These are phyloP conservation scores for Kryptolebias marmoratus DNA, from an alignment of 2,113 vertebrate genomes.

Conservation along the genomic window DNA sequence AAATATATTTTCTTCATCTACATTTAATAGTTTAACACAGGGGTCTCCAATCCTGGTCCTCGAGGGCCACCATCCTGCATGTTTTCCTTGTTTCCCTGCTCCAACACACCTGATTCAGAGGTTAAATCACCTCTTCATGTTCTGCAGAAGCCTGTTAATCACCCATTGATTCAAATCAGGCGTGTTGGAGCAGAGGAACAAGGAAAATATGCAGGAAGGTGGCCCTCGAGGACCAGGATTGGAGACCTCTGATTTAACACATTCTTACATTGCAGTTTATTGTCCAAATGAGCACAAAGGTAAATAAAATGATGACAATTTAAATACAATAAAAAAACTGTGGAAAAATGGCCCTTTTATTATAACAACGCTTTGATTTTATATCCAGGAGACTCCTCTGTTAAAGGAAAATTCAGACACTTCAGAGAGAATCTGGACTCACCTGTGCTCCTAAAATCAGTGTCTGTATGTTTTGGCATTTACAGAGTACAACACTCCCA, in stretches of 20 bases:
- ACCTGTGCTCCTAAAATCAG: conserved; percentile 15
- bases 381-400: conserved; percentile 7
- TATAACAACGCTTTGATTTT: neutral
- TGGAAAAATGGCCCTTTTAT: conserved; percentile 35
- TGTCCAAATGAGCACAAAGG: conserved; percentile 3
- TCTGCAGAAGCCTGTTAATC: no score
- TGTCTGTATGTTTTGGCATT: conserved; percentile 64
- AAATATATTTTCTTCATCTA: conserved; percentile 8
- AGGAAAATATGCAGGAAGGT: no score
- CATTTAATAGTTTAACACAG: neutral
- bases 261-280: neutral
- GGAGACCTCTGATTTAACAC: no score
- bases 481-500: neutral
- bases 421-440: conserved; percentile 10
- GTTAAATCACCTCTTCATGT: no score
- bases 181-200: no score
- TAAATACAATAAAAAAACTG: conserved; percentile 49
- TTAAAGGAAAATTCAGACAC: neutral
- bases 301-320: conserved; percentile 37
- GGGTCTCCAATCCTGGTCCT: no score
- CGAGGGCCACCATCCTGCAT: no score
- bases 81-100: no score
- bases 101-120: no score
- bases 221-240: no score
- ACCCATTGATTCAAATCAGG: no score